Base-by-base conservation (phyloP, 64 coral and sea anemone genomes). In the Cladopsammia gracilis region DNA sequence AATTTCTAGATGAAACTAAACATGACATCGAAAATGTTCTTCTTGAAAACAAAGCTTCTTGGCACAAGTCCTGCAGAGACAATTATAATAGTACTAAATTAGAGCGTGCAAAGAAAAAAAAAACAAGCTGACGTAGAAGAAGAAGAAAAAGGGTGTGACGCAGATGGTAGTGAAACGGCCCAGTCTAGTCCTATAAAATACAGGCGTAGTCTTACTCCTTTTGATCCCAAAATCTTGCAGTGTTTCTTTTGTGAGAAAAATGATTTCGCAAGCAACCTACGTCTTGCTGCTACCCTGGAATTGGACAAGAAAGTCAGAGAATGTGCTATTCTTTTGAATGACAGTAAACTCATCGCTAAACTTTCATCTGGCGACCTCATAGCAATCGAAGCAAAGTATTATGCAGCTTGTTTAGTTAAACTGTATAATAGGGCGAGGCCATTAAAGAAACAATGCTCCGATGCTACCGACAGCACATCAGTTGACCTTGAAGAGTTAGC, bases 241-340 rank as follows among this genome's bases (percentile, higher is more conserved):
- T 89, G 86, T 48, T 89, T 76, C 62, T 87, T 87, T 48, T 76
- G 86, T 25, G 86, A 76, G 53, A 75, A 89, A 89, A 61, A 76
- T 45, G 86, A 89, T 75, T 20, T 25, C 7, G 23, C 73, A 48
- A 25, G 48, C 51, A 89, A 89, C 42, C 58, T 89, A 44, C 74
- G 58, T 66, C 46, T 25, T 78, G 74, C 44, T 25, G 78, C 61
- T 23, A 89, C 87, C 57, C n/a, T 85, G 34, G 79, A 83, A 59
- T 25, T 92, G 7, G 90, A 92, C 67, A 14, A 73, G 54, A 92
- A 75, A 76, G 90, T 92, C n/a, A 58, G 90, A n/a, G n/a, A n/a
- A n/a, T n/a, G n/a, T n/a, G n/a, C n/a, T n/a, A n/a, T n/a, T n/a
- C n/a, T n/a, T n/a, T n/a, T n/a, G n/a, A n/a, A n/a, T n/a, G n/a